A percentile compares a stretch with the other conserved stretches of the same genome.
These are phyloP conservation scores for Vireo altiloquus DNA, from an alignment of 2,113 vertebrate species.

Conservation along the genomic window DNA sequence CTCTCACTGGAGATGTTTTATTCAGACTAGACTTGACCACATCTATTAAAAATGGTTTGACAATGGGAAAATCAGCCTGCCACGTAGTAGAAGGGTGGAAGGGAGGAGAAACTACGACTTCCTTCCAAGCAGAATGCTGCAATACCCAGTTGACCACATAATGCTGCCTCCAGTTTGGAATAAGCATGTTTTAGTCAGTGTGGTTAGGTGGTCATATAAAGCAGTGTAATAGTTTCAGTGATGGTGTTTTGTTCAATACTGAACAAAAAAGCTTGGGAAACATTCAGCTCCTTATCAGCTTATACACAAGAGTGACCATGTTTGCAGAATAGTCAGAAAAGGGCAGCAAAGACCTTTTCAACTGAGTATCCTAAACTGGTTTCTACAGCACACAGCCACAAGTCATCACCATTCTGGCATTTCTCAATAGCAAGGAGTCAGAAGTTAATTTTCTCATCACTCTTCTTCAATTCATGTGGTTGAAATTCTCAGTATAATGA, in stretches of 20 bases:
- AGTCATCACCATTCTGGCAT: background rate
- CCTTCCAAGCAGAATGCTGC: slow-evolving; percentile 31
- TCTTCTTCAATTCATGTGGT: background rate
- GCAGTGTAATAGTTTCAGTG: background rate
- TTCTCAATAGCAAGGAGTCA: background rate
- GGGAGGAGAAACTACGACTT: slow-evolving; percentile 42
- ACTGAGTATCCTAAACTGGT: background rate
- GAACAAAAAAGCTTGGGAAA: background rate
- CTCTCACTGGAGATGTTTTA: slow-evolving; percentile 3
- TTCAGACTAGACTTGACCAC: slow-evolving; percentile 39
- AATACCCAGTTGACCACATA: slow-evolving; percentile 29
- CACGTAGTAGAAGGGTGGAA: slow-evolving; percentile 21
- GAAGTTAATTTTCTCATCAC: background rate
- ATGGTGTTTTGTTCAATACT: background rate
- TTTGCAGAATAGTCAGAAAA: background rate
- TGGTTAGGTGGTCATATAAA: background rate
- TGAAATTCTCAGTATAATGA: background rate
- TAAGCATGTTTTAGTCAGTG: background rate
- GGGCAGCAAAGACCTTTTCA: background rate
- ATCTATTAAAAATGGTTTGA: slow-evolving; percentile 37
- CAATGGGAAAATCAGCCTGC: slow-evolving; percentile 8
- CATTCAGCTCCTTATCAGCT: background rate
- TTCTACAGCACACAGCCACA: background rate
- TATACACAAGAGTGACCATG: background rate
- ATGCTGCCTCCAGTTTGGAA: slow-evolving; percentile 16